These are phyloP conservation scores for Ophioninae sp. DNA, from an alignment of 2,888 invertebrate genomes.

Conservation along the genomic window DNA sequence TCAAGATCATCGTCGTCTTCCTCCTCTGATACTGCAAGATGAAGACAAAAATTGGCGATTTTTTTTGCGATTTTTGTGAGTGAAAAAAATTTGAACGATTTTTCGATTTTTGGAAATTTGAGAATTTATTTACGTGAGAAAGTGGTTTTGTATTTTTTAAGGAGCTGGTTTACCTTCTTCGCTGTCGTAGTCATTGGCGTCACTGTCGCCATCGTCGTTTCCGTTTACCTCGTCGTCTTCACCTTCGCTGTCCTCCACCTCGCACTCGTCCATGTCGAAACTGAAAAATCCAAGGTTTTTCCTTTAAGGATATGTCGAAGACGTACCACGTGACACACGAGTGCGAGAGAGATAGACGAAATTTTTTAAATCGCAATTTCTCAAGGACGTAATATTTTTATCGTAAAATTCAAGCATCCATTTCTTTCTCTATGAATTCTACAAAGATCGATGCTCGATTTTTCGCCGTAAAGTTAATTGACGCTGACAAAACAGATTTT, in stretches of 20 bases:
- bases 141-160: background rate
- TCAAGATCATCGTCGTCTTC: constrained; percentile 86
- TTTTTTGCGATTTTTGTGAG: background rate
- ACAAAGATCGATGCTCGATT: too few relatives aligned
- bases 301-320: too few relatives aligned
- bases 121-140: background rate
- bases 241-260: constrained; percentile 89
- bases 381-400: too few relatives aligned
- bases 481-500: too few relatives aligned
- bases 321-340: too few relatives aligned
- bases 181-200: constrained; percentile 82
- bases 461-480: too few relatives aligned
- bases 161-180: constrained; percentile 78
- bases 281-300: constrained; percentile 78
- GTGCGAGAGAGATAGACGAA: too few relatives aligned
- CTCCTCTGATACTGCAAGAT: constrained; percentile 82
- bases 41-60: constrained; percentile 23
- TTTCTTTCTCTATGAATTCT: too few relatives aligned
- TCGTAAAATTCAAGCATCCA: too few relatives aligned
- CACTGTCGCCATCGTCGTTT: constrained; percentile 89
- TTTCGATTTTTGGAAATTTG: constrained; percentile 54
- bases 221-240: constrained; percentile 91
- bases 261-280: constrained; percentile 89
- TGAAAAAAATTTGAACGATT: background rate
- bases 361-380: too few relatives aligned